Evolutionary conservation across 2,888 invertebrate genomes (phyloP).

Genomic region (Erebia aethiops): DNA sequence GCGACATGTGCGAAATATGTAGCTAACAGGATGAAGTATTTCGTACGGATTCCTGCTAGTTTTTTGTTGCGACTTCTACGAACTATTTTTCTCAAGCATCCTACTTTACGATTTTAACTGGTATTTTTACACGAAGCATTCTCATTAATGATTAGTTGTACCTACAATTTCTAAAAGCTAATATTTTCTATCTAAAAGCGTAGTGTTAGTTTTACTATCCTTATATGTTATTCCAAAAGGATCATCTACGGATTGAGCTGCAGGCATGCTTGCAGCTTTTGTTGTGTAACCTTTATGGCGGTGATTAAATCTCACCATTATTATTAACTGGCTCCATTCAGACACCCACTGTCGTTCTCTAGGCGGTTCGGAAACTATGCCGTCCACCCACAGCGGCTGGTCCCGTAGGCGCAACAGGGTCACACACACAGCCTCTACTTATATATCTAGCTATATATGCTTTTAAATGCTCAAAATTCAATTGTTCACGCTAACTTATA

Average conservation of each 20-base stretch:
- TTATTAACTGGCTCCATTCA: conserved; percentile 83
- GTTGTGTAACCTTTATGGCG: conserved; percentile 79
- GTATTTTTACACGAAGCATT: conserved; percentile 37
- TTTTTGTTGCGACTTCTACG: conserved; percentile 10
- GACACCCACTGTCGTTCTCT: conserved; percentile 80
- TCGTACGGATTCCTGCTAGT: conserved; percentile 30
- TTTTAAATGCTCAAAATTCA: conserved; percentile 73
- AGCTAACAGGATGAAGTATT: conserved; percentile 54
- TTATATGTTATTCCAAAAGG: conserved; percentile 60
- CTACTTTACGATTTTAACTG: conserved; percentile 8
- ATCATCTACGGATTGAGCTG: conserved; percentile 67
- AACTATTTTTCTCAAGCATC: conserved; percentile 10
- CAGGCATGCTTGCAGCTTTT: conserved; percentile 72
- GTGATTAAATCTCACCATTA: conserved; percentile 83
- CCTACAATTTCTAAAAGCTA: conserved; percentile 62
- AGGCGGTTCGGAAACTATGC: conserved; percentile 79
- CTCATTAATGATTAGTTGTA: conserved; percentile 65
- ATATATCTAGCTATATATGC: conserved; percentile 71
- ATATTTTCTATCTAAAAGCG: conserved; percentile 58
- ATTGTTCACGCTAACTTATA: conserved; percentile 75
- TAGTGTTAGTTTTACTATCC: conserved; percentile 62
- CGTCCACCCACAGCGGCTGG: conserved; percentile 80
- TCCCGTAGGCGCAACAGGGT: conserved; percentile 82
- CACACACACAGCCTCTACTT: conserved; percentile 77
- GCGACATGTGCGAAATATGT: conserved; percentile 73